These are phyloP conservation scores for Cheilosia pagana DNA, from an alignment of 2,888 invertebrate genomes.

Conservation along the genomic window DNA sequence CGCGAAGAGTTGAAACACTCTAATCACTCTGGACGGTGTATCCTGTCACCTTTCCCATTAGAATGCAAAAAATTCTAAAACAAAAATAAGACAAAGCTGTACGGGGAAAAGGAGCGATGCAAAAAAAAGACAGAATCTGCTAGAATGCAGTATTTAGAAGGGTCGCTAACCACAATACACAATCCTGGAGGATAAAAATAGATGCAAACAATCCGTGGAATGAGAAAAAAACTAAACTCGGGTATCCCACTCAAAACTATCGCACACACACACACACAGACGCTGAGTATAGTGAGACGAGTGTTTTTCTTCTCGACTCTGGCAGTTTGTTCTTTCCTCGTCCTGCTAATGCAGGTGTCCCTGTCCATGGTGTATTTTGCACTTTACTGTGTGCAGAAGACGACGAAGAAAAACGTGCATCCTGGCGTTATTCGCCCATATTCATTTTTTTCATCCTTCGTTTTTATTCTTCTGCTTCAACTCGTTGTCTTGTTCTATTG, in stretches of 20 bases:
- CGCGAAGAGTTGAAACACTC: slow-evolving; percentile 61
- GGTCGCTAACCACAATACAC: slow-evolving; percentile 67
- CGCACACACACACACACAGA: slow-evolving; percentile 9
- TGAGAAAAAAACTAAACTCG: background rate
- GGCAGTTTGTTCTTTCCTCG: slow-evolving; percentile 1
- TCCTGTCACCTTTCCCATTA: slow-evolving; percentile 68
- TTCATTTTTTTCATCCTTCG: slow-evolving; percentile 18
- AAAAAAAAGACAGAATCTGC: background rate
- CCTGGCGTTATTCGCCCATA: slow-evolving; percentile 41
- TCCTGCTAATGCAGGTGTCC: slow-evolving; percentile 57
- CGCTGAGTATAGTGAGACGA: slow-evolving; percentile 9
- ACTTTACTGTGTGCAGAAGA: slow-evolving; percentile 45
- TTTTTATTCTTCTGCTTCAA: slow-evolving; percentile 44
- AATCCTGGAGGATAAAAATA: slow-evolving; percentile 65
- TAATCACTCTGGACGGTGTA: slow-evolving; percentile 65
- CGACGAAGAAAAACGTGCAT: slow-evolving; percentile 42
- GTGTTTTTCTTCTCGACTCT: slow-evolving; percentile 17
- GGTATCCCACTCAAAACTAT: slow-evolving; percentile 50
- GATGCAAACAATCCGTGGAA: slow-evolving; percentile 46
- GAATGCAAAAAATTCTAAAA: slow-evolving; percentile 46
- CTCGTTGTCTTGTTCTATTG: slow-evolving; percentile 73
- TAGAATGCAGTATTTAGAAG: slow-evolving; percentile 57
- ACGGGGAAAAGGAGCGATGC: background rate
- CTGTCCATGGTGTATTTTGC: slow-evolving; percentile 45
- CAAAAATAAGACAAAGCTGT: slow-evolving; percentile 4